Evolutionary conservation across 1,140 invertebrate species (phyloP).

Genomic region (Hetaerina americana): DNA sequence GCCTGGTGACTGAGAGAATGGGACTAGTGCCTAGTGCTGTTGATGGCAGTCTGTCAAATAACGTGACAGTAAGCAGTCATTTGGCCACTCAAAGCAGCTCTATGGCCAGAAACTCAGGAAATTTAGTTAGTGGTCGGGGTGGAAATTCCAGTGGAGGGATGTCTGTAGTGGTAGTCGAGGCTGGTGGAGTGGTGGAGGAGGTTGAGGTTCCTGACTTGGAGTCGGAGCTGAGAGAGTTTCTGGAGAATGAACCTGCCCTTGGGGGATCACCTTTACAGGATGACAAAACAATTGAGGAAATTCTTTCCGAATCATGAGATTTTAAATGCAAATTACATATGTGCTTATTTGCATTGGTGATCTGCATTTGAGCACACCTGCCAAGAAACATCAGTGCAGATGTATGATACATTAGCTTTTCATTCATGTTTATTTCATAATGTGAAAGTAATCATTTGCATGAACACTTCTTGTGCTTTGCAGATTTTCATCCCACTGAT

Average conservation of each 20-base stretch:
- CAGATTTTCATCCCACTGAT: no score
- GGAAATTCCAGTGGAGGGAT: background rate
- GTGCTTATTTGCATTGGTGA: no score
- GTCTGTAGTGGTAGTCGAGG: slow-evolving; percentile 9
- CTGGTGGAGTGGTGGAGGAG: slow-evolving; percentile 20
- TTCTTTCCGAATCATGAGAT: slow-evolving; percentile 40
- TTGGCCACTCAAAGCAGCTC: background rate
- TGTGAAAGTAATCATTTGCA: no score
- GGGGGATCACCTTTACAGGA: slow-evolving; percentile 43
- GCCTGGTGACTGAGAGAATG: background rate
- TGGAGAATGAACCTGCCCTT: slow-evolving; percentile 47
- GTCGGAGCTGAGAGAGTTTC: slow-evolving; percentile 53
- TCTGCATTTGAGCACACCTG: no score
- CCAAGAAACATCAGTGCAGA: no score
- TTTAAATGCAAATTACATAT: no score
- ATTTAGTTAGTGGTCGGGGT: background rate
- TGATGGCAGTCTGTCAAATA: background rate
- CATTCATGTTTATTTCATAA: no score
- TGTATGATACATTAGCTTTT: no score
- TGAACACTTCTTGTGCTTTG: no score
- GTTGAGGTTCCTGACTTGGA: slow-evolving; percentile 40
- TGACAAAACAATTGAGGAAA: slow-evolving; percentile 46
- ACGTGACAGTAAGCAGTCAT: background rate
- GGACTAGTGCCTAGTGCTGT: background rate
- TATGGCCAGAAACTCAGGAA: background rate